Evolutionary conservation across 2,113 vertebrate genomes (phyloP).

Genomic region (Gasterosteus nipponicus): DNA sequence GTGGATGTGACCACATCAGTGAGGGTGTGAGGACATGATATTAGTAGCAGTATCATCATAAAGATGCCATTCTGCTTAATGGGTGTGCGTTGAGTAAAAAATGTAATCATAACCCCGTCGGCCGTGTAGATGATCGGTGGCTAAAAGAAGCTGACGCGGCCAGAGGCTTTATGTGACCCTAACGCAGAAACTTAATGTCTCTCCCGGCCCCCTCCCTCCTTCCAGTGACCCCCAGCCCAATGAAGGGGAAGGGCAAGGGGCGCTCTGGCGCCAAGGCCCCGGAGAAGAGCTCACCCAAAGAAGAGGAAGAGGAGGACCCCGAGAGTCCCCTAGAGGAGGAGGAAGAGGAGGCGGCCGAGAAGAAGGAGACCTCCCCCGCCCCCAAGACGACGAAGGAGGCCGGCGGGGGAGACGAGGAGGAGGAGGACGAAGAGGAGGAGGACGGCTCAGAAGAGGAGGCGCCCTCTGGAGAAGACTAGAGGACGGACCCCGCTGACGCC

Average conservation of each 20-base stretch:
- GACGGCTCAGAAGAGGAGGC: slow-evolving; percentile 97
- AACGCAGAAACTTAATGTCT: no score
- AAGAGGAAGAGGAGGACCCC: slow-evolving; percentile 87
- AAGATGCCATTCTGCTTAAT: no score
- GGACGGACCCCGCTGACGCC: slow-evolving; percentile 53
- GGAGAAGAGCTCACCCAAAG: slow-evolving; percentile 96
- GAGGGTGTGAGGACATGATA: no score
- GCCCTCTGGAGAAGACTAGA: slow-evolving; percentile 96
- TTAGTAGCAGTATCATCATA: no score
- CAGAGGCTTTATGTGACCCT: no score
- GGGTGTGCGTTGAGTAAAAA: no score
- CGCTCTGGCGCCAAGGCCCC: slow-evolving; percentile 91
- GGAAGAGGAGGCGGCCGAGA: slow-evolving; percentile 88
- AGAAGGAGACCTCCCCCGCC: slow-evolving; percentile 85
- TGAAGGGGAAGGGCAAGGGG: slow-evolving; percentile 99
- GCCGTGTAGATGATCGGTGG: no score
- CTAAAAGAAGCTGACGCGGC: no score
- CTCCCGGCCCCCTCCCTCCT: neutral
- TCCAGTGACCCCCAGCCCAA: slow-evolving; percentile 94
- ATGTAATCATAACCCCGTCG: no score
- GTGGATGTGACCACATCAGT: no score
- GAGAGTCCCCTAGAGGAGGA: slow-evolving; percentile 87
- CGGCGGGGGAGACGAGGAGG: slow-evolving; percentile 84
- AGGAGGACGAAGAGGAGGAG: slow-evolving; percentile 85
- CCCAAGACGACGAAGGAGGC: slow-evolving; percentile 89